A percentile compares a stretch with the other conserved stretches of the same genome.
Evolutionary conservation across 35 echinoderm and acorn worm genomes (phyloP).

Genomic region (Stichopus chloronotus): DNA sequence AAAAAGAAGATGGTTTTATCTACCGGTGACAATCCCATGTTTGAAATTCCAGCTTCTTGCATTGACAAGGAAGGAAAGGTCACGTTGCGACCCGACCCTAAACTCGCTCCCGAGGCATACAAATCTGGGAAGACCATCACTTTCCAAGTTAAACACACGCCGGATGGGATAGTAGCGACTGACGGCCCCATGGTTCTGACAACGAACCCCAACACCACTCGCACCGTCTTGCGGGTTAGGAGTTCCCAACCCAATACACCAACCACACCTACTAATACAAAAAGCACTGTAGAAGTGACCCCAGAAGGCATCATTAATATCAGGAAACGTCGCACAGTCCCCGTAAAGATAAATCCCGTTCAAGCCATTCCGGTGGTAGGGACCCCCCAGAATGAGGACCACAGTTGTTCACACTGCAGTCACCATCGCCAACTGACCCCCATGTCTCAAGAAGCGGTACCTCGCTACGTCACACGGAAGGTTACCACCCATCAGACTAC

Average conservation of each 20-base stretch:
- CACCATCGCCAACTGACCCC: slow-evolving; percentile 11
- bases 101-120: slow-evolving; percentile 71
- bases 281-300: slow-evolving; percentile 63
- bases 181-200: slow-evolving; percentile 66
- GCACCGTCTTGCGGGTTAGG: slow-evolving; percentile 56
- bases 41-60: slow-evolving; percentile 74
- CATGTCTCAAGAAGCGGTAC: background rate
- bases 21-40: slow-evolving; percentile 25
- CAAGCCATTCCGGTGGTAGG: slow-evolving; percentile 50
- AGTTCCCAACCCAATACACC: slow-evolving; percentile 47
- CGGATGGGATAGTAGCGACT: slow-evolving; percentile 33
- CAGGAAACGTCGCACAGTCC: slow-evolving; percentile 67
- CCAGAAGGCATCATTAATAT: slow-evolving; percentile 73
- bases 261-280: slow-evolving; percentile 42
- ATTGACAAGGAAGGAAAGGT: slow-evolving; percentile 72
- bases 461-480: slow-evolving; percentile 5
- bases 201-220: slow-evolving; percentile 27
- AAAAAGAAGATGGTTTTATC: slow-evolving; percentile 24
- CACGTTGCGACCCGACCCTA: slow-evolving; percentile 70
- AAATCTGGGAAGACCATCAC: slow-evolving; percentile 74
- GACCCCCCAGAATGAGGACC: background rate
- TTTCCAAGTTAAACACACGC: slow-evolving; percentile 59
- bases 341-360: slow-evolving; percentile 57
- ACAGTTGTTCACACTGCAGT: slow-evolving; percentile 56
- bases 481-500: slow-evolving; percentile 33